A percentile compares a stretch with the other conserved stretches of the same genome.
Conservation (phyloP, 2,113 vertebrate species). For the Empidonax traillii region DNA sequence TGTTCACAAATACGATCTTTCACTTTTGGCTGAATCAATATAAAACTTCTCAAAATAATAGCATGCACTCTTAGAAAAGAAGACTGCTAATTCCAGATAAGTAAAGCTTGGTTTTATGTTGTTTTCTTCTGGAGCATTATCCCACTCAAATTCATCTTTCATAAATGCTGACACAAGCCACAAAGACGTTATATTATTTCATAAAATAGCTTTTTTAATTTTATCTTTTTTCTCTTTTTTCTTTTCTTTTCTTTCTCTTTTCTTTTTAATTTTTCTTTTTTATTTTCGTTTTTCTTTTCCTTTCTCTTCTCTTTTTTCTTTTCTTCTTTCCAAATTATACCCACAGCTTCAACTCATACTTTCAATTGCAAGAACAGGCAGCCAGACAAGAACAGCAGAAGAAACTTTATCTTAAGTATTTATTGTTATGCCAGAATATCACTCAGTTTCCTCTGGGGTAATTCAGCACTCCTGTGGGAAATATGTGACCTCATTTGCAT, state of each 20-base stretch:
- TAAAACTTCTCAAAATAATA: background rate
- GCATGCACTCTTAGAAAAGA: background rate
- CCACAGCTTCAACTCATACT: background rate
- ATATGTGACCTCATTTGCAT: conserved; percentile 78
- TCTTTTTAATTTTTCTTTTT: background rate
- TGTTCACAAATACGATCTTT: background rate
- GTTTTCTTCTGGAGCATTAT: background rate
- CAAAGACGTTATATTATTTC: background rate
- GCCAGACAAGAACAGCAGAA: background rate
- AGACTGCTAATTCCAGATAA: background rate
- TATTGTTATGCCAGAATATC: conserved; percentile 52
- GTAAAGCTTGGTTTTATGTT: background rate
- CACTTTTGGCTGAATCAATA: background rate
- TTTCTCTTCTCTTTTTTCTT: background rate
- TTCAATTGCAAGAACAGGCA: background rate
- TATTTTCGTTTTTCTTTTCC: background rate
- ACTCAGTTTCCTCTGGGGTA: conserved; percentile 53
- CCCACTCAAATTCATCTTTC: background rate
- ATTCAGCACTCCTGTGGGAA: conserved; percentile 65
- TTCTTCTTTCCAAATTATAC: background rate
- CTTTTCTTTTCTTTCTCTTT: too few relatives aligned
- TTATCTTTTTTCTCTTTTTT: background rate
- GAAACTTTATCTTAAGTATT: conserved; percentile 55
- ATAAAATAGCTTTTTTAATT: background rate
- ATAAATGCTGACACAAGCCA: conserved; percentile 18